Conservation (phyloP, 2,888 invertebrate genomes). For the Rapana venosa region DNA sequence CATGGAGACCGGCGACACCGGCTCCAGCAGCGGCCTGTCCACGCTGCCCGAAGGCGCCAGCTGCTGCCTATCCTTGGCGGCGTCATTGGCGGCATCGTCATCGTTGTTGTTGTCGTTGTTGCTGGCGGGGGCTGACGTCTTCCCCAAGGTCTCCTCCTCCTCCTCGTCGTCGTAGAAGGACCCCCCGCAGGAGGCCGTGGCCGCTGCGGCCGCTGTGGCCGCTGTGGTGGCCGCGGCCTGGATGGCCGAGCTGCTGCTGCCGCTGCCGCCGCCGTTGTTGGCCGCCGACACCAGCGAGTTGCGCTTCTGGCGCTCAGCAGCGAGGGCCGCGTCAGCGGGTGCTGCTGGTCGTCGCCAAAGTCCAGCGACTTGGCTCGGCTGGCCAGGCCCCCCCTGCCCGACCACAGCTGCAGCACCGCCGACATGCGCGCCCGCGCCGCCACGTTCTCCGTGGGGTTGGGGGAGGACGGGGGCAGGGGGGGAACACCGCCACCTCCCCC, state of each 20-base stretch:
- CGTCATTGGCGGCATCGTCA: not conserved
- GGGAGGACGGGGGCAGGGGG: conserved; percentile 25
- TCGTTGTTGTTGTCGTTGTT: not conserved
- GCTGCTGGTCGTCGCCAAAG: conserved; percentile 9
- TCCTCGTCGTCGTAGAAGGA: not conserved
- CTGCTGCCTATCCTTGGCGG: not conserved
- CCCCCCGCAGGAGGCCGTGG: conserved; percentile 35
- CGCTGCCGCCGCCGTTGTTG: conserved; percentile 25
- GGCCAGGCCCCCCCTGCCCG: conserved; percentile 6
- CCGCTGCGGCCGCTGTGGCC: conserved; percentile 35
- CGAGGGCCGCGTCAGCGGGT: not conserved
- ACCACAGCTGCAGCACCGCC: conserved; percentile 37
- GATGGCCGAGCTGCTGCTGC: conserved; percentile 27
- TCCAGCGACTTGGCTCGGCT: conserved; percentile 32
- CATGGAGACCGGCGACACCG: not conserved
- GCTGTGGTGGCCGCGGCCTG: conserved; percentile 31
- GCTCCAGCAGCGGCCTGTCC: not conserved
- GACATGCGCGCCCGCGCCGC: conserved; percentile 39
- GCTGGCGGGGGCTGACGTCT: not conserved
- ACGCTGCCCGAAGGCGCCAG: not conserved
- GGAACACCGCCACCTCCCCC: not conserved
- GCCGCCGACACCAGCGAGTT: conserved; percentile 11
- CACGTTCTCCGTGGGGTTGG: conserved; percentile 5
- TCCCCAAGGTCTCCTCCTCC: too few species aligned
- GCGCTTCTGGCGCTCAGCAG: conserved; percentile 19